These are phyloP conservation scores for Apistogramma diplotaenia DNA, from an alignment of 2,113 vertebrate species.

Conservation along the genomic window DNA sequence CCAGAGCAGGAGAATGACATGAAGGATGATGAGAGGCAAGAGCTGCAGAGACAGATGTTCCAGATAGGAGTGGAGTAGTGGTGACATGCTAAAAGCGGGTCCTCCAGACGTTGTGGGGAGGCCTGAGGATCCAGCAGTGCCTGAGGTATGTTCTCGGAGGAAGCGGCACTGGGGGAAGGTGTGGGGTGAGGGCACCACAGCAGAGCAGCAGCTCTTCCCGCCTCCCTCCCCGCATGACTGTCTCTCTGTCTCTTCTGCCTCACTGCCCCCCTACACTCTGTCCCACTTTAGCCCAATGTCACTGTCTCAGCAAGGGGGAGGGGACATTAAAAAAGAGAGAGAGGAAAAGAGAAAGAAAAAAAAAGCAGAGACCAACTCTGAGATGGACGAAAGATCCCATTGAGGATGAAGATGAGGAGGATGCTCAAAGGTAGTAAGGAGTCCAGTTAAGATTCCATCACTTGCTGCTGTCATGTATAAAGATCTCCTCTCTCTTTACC, in stretches of 20 bases:
- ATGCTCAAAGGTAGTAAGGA: slow-evolving; percentile 4
- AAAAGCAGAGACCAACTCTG: slow-evolving; percentile 10
- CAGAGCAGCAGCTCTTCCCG: slow-evolving; percentile 48
- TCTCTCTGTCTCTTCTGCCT: slow-evolving; percentile 75
- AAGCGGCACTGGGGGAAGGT: background rate
- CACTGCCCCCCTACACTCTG: slow-evolving; percentile 71
- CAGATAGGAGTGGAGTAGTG: slow-evolving; percentile 60
- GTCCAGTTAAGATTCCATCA: slow-evolving; percentile 14
- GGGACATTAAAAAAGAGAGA: slow-evolving; percentile 23
- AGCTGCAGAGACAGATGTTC: slow-evolving; percentile 70
- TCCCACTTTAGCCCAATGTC: slow-evolving; percentile 78
- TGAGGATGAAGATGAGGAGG: slow-evolving; percentile 13
- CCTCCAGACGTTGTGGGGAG: slow-evolving; percentile 47
- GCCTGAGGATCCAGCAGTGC: slow-evolving; percentile 62
- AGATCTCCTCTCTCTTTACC: background rate
- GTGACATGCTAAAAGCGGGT: slow-evolving; percentile 70
- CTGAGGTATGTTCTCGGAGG: slow-evolving; percentile 29
- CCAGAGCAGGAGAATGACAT: slow-evolving; percentile 20
- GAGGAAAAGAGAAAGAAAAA: background rate
- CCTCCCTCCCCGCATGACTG: slow-evolving; percentile 56
- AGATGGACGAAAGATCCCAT: background rate
- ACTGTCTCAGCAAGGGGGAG: slow-evolving; percentile 67
- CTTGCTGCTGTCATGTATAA: background rate
- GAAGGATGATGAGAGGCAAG: slow-evolving; percentile 48
- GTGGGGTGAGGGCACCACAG: background rate